These are phyloP conservation scores for Varanus komodoensis DNA, from an alignment of 2,113 vertebrate species.

Conservation along the genomic window DNA sequence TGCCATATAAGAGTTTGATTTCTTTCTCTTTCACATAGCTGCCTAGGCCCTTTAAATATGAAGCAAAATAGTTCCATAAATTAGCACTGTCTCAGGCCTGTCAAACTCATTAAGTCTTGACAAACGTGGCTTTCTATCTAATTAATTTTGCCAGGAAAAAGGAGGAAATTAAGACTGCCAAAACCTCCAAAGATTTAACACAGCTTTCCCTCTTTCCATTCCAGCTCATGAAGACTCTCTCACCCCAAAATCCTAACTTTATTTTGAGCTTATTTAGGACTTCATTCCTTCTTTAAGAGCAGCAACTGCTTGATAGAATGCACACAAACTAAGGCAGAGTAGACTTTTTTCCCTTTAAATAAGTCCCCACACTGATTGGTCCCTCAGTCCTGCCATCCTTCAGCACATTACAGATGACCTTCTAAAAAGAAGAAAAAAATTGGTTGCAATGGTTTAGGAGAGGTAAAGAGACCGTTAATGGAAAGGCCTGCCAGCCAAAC, in stretches of 20 bases:
- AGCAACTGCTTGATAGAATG: neutral
- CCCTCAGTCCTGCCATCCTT: neutral
- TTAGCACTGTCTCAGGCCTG: conserved; percentile 38
- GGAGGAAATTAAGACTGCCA: conserved; percentile 13
- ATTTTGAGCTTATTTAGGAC: neutral
- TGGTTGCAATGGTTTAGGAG: neutral
- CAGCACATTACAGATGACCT: neutral
- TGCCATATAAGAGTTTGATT: neutral
- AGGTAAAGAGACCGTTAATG: neutral
- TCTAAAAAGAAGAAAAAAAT: neutral
- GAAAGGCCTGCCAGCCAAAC: neutral
- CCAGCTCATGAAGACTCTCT: neutral
- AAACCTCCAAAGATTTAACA: neutral
- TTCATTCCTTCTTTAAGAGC: neutral
- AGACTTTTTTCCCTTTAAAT: neutral
- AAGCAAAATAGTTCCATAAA: conserved; percentile 28
- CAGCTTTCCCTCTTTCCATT: neutral
- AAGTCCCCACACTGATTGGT: neutral
- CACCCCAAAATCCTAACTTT: neutral
- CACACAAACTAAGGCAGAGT: neutral
- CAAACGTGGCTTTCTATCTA: conserved; percentile 43
- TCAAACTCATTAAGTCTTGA: conserved; percentile 47
- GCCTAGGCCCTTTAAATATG: conserved; percentile 10
- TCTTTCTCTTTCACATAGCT: neutral
- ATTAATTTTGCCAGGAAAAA: conserved; percentile 45